phyloP scores from a whole-genome alignment of 2,113 vertebrate genomes.

The Heptranchias perlo region DNA sequence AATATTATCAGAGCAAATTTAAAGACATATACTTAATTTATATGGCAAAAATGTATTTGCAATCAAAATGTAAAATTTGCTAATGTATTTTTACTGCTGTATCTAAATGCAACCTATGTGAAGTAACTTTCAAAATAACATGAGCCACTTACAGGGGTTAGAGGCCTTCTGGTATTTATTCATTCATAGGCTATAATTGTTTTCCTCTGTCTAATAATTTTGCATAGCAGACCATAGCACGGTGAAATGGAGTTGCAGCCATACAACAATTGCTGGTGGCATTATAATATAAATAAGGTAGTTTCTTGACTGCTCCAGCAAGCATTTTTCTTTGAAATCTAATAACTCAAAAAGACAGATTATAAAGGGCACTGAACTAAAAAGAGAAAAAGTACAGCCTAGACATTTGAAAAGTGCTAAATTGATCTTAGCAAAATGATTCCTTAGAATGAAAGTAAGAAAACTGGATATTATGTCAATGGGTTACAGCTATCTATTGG shows the following conservation, averaged over 20 bases:
- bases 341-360: constrained; percentile 27
- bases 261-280: constrained; percentile 1
- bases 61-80: constrained; percentile 11
- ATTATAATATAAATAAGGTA: constrained; percentile 22
- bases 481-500: background rate
- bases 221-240: background rate
- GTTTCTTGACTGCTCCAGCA: constrained; percentile 1
- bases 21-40: background rate
- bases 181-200: background rate
- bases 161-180: background rate
- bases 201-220: constrained; percentile 6
- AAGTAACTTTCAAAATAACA: background rate
- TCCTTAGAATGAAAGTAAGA: background rate
- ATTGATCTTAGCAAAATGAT: background rate
- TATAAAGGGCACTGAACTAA: constrained; percentile 19
- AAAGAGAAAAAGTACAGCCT: background rate
- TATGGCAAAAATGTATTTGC: background rate
- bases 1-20: background rate
- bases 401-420: background rate
- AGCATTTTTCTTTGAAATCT: constrained; percentile 21
- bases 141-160: background rate
- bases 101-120: background rate
- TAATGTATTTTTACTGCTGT: background rate
- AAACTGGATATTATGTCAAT: background rate
- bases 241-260: background rate